Conservation (phyloP, 2,888 invertebrate species). For the Anoncus sp. region DNA sequence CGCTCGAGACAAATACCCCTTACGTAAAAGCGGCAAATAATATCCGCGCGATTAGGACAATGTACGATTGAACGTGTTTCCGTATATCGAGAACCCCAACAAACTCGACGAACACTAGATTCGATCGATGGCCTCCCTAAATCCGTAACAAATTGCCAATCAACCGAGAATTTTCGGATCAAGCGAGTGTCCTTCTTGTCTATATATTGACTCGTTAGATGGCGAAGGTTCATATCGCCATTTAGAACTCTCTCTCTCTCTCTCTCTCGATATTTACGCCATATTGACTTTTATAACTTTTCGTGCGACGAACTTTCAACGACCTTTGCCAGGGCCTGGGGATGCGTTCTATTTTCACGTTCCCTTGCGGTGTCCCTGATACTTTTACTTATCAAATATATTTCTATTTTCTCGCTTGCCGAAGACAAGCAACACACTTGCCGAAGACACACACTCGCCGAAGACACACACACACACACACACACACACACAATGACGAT, state of each 20-base stretch:
- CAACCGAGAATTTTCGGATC: constrained; percentile 29
- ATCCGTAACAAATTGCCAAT: constrained; percentile 48
- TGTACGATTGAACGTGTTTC: constrained; percentile 30
- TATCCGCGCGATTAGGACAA: constrained; percentile 16
- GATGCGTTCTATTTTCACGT: constrained; percentile 8
- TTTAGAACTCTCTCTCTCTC: constrained; percentile 1
- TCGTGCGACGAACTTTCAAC: constrained; percentile 1
- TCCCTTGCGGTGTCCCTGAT: background rate
- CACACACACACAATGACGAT: background rate
- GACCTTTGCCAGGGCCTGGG: background rate
- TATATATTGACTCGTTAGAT: constrained; percentile 1
- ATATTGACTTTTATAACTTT: constrained; percentile 40
- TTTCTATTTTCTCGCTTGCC: constrained; percentile 8
- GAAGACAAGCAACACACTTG: no score
- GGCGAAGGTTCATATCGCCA: background rate
- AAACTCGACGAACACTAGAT: background rate
- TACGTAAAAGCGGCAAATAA: background rate
- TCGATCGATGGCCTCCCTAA: constrained; percentile 33
- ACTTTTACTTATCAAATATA: constrained; percentile 23
- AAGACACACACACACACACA: no score
- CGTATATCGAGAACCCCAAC: background rate
- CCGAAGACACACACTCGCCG: no score
- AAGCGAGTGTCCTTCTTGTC: background rate
- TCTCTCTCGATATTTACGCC: constrained; percentile 2
- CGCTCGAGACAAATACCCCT: background rate